Base-by-base conservation (phyloP, 2,113 vertebrate genomes). In the Xiphias gladius region DNA sequence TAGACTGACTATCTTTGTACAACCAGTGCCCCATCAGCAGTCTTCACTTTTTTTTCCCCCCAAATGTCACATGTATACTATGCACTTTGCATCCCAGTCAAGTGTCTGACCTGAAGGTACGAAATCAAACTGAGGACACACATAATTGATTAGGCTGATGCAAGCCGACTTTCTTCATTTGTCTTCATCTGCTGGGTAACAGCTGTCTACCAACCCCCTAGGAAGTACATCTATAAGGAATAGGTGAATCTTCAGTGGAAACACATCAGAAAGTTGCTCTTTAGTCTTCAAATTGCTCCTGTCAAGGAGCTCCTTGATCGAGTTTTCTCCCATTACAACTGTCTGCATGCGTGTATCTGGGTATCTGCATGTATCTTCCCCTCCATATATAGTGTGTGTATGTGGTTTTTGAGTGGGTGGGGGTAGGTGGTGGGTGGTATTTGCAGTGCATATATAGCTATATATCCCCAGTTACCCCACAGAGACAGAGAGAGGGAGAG, bases 261-360 rank as follows among this genome's bases (percentile, higher is more conserved):
- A 73, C 62, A 73, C 62, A 52, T 65, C 28, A 57, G 22, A 73
- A 72, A 26, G 16, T 61, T 68, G 72, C 52, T 55, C 69, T 68
- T 71, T 57, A 50, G 35, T 73, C 64, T 71, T 78, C 14, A 83
- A 66, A 80, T 68, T 68, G 30, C 46, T 77, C 82, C 82, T 80
- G 75, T 73, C 46, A 79, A 57, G 67, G 32, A 80, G 76, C 79
- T 66, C 32, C 48, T 79, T 59, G 37, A 76, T 58, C 52, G 10
- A 63, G 66, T 64, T 73, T 79, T 50, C 32, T 62, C 20, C 66
- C 24, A 75, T 73, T 39, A 72, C 68, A 71, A 32, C 66, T 59
- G 32, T 72, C 67, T 68, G 41, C 37, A 78, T 75, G 48, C 63
- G 22, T 67, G 39, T 66, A 52, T 39, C 68, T 39, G 46, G 12